phyloP scores from a whole-genome alignment of 2,888 invertebrate species.

The Trissolcus japonicus region DNA sequence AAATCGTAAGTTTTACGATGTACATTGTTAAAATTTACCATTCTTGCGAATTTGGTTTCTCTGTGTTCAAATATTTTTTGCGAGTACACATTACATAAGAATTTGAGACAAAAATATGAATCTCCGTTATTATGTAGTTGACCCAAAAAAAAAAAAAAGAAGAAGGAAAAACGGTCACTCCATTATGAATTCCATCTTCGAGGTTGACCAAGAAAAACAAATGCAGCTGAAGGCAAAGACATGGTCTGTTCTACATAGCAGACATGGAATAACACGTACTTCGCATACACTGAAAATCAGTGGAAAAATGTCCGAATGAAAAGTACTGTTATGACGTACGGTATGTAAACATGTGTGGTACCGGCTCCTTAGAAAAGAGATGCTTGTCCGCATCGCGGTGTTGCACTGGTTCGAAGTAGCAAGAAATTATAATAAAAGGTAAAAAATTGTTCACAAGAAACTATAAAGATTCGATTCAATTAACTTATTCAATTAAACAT shows the following conservation, averaged over 20 bases:
- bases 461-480: too few relatives aligned
- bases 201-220: conserved; percentile 47
- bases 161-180: conserved; percentile 27
- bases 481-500: too few relatives aligned
- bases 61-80: neutral
- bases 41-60: too few relatives aligned
- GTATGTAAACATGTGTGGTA: conserved; percentile 46
- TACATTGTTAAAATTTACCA: too few relatives aligned
- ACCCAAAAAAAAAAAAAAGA: conserved; percentile 35
- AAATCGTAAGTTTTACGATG: too few relatives aligned
- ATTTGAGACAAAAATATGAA: conserved; percentile 28
- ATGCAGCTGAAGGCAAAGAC: conserved; percentile 27
- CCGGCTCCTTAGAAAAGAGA: conserved; percentile 19
- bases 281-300: conserved; percentile 35
- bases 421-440: too few relatives aligned
- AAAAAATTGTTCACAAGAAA: too few relatives aligned
- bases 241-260: conserved; percentile 29
- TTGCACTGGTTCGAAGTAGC: too few relatives aligned
- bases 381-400: conserved; percentile 2
- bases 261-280: conserved; percentile 30
- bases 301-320: conserved; percentile 41
- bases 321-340: conserved; percentile 48
- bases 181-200: conserved; percentile 37
- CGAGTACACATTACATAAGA: neutral
- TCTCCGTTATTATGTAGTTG: conserved; percentile 19